Base-by-base conservation (phyloP, 1,140 invertebrate species). In the Lasioglossum albipes region DNA sequence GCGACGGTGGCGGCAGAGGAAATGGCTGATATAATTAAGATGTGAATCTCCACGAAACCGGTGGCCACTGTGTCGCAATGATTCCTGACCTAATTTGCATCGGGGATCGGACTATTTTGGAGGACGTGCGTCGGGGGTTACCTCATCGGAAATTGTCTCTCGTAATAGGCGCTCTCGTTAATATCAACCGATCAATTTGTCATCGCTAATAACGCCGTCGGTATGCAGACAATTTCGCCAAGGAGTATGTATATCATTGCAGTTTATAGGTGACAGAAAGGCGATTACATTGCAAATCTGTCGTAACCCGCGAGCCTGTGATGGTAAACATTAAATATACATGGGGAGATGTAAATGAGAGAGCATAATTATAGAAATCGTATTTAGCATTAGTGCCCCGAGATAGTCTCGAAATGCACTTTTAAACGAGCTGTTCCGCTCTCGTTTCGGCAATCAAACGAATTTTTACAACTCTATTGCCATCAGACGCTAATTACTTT, bases 11-110 rank as follows among this genome's bases (percentile, higher is more conserved):
- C 52, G 31, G 27, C 52, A 20, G 45, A 79, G 62, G 36, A 61
- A 83, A 73, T 72, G 79, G 42, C 57, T 70, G 72, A 83, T 69
- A 75, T 78, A 83, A 84, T 83, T 83, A 83, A 83, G 76, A 57
- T 62, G 65, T 52, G 59, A 66, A 49, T 79, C 77, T 62, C 59
- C 57, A 36, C 27, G 57, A 62, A 72, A 78, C 45, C 2, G 31
- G 16, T n/a, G 12, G 27, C 45, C 45, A 49, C 42, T 9, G 6
- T n/a, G 9, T 65, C 41, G 31, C 69, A 41, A 65, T n/a, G 6
- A 20, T 42, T 16, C 13, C 2, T 49, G 61, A 31, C 62, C 20
- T 79, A 62, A 65, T 79, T 74, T 45, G 3, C 22, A 66, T 73
- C 31, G 18, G 45, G 9, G 31, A 79, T 73, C 49, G n/a, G 54